Conservation (phyloP, 2,113 vertebrate species). For the Oncorhynchus nerka region DNA sequence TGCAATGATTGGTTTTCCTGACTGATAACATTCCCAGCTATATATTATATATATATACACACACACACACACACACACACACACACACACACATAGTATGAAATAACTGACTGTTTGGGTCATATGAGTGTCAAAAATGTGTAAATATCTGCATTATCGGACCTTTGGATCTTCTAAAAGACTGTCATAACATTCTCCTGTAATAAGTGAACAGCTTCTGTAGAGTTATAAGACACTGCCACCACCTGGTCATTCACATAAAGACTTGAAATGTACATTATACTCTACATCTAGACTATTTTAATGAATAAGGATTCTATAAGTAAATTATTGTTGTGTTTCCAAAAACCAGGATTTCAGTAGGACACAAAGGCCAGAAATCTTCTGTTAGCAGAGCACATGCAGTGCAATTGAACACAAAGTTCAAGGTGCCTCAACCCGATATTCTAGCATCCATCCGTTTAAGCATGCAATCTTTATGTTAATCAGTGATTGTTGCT, state of each 20-base stretch:
- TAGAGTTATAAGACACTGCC: constrained; percentile 51
- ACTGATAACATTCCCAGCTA: background rate
- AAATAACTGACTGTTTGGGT: background rate
- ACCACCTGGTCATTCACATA: constrained; percentile 48
- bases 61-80: no score
- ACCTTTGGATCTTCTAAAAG: background rate
- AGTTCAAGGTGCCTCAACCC: background rate
- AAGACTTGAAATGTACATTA: background rate
- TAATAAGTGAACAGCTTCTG: background rate
- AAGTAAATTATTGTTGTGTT: background rate
- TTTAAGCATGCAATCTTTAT: background rate
- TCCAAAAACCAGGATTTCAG: background rate
- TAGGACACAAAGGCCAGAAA: no score
- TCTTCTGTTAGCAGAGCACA: background rate
- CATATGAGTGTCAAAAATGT: background rate
- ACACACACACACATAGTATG: background rate
- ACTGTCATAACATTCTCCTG: background rate
- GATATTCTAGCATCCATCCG: background rate
- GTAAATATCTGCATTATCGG: background rate
- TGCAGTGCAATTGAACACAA: background rate
- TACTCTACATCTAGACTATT: background rate
- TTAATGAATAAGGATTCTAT: no score
- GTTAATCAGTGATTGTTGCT: background rate
- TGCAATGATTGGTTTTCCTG: background rate
- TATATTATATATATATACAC: background rate